Conservation (phyloP, 2,888 invertebrate species). For the Ypsolopha sequella region DNA sequence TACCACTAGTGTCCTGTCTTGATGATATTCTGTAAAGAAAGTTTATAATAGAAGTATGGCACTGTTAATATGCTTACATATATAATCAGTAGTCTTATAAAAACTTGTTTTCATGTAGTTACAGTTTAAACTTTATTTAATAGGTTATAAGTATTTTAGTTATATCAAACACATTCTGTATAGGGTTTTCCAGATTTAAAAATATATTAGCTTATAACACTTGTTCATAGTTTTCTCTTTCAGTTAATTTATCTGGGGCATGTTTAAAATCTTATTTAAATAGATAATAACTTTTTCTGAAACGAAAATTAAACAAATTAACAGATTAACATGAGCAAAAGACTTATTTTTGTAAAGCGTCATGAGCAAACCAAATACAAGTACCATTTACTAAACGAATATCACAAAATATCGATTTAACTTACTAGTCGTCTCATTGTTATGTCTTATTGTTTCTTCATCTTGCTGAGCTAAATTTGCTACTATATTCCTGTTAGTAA, state of each 20-base stretch:
- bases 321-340: too few relatives aligned
- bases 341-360: background rate
- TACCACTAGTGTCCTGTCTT: slow-evolving; percentile 73
- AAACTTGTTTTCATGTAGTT: background rate
- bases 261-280: too few relatives aligned
- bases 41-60: background rate
- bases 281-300: too few relatives aligned
- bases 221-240: too few relatives aligned
- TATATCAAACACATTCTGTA: background rate
- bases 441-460: slow-evolving; percentile 24
- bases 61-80: background rate
- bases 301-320: too few relatives aligned
- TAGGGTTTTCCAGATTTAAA: background rate
- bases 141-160: background rate
- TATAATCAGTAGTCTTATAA: background rate
- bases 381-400: background rate
- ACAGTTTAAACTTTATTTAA: too few relatives aligned
- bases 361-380: background rate
- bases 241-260: background rate
- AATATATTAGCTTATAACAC: too few relatives aligned
- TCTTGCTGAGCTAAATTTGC: slow-evolving; percentile 45
- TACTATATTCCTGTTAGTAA: slow-evolving; percentile 70
- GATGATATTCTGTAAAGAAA: slow-evolving; percentile 43
- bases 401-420: slow-evolving; percentile 4
- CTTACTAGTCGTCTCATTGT: slow-evolving; percentile 41